Evolutionary conservation across 2,888 invertebrate species (phyloP), one percentile per base, ranked within the genome.

Genomic region (Acleris laterana): DNA sequence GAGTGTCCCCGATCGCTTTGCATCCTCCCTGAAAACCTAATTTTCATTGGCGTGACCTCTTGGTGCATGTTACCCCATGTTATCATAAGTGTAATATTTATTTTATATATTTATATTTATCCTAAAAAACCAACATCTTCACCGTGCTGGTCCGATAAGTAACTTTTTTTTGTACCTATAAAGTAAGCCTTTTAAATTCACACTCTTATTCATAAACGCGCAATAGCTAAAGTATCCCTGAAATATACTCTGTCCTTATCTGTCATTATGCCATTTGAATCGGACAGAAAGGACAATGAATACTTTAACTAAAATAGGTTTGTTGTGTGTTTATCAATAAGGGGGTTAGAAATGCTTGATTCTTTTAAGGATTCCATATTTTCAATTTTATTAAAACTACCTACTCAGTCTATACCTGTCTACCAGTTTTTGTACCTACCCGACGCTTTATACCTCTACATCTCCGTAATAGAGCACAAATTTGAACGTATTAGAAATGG

Each of bases 11-110:
- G 91, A 90, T 88, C 84, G 93, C 93, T 93, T 93, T 93, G 93
- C 92, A 93, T 93, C 91, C 85, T 82, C 85, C 90, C 89, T 78
- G 72, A 83, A 74, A 80, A 87, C 80, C 84, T 84, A 80, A 84
- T 79, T 88, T 88, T 88, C 84, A 85, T 90, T 93, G 93, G 93
- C 93, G 93, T 93, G 93, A 91, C 93, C 84, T 93, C 93, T 93
- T 93, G 93, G 93, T 89, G 93, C 93, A 93, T 93, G 93, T 79
- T 82, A 75, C 83, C 87, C 86, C 78, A 80, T 85, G 87, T 80
- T 76, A 74, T 82, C 85, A 87, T 85, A 85, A 81, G 80, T 84
- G 76, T 76, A 78, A 76, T 78, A 78, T 79, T 42, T 32, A 16
- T 81, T 72, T 71, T 75, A 76, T 71, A 70, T 76, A 75, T 71